Evolutionary conservation across 1,140 invertebrate genomes (phyloP), one percentile per base, ranked within the genome.

Genomic region (Anadara kagoshimensis): DNA sequence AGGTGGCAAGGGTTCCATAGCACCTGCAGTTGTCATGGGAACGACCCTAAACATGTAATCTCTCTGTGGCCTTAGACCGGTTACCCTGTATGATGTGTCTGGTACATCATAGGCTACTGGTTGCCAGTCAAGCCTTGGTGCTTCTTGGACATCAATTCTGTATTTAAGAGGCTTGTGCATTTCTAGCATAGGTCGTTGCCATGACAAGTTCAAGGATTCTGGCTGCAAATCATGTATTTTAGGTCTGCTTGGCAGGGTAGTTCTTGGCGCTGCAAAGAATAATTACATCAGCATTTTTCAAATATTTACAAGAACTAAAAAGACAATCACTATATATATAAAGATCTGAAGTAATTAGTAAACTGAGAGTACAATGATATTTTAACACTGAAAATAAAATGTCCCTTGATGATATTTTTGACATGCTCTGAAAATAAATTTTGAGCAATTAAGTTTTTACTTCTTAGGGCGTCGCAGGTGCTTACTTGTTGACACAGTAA

Each of bases 21-120:
- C 47, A 18, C 73, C 70, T 7, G 72, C 97, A 84, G 97, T 97
- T 87, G 99, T 98, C 0, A 98, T 94, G 16, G 84, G 81, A 22
- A 81, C 76, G 4, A 86, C 74, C 11, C 83, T 75, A 69, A 85
- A 84, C 22, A 78, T 76, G 75, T 86, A 86, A 69, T 86, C 85
- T 22, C 64, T 59, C 16, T 76, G 77, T n/a, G 83, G 78, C 41
- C 65, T 71, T 53, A 86, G 64, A 29, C 85, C 84, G 56, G 73
- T 76, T 22, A 85, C 79, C 22, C 63, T 73, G 68, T 85, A 85
- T 16, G 75, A 72, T 0, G 80, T 85, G 56, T 85, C 85, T 14
- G 73, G 57, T 16, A 85, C 56, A 26, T 80, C 78, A 18, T 74
- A 75, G 20, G 81, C 82, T 16, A 86, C 51, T 36, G 82, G 82